phyloP scores from a whole-genome alignment of 2,888 invertebrate genomes.

The Physocephala rufipes region DNA sequence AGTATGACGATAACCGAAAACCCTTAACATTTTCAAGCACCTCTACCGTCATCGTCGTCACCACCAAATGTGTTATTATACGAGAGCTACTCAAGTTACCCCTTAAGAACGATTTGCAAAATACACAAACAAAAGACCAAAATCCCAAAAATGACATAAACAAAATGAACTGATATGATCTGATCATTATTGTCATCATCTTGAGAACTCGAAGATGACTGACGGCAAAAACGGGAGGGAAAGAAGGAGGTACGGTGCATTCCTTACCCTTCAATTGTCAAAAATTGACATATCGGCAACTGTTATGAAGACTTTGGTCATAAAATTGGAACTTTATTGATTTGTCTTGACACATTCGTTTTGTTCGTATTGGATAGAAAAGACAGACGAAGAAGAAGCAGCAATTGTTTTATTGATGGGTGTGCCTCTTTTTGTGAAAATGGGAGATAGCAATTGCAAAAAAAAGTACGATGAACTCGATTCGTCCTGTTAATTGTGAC shows the following conservation, averaged over 20 bases:
- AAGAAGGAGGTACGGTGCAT: too few relatives aligned
- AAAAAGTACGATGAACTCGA: too few relatives aligned
- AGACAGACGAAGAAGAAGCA: constrained; percentile 33
- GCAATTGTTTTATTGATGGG: constrained; percentile 47
- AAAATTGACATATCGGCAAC: constrained; percentile 50
- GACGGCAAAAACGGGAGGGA: too few relatives aligned
- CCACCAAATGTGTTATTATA: too few relatives aligned
- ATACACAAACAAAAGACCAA: constrained; percentile 34
- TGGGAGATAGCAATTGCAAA: background rate
- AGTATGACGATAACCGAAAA: background rate
- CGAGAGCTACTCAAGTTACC: constrained; percentile 17
- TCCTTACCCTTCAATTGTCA: constrained; percentile 41
- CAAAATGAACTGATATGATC: constrained; percentile 42
- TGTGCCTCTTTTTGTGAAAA: constrained; percentile 36
- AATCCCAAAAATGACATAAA: constrained; percentile 55
- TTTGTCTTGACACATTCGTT: constrained; percentile 59
- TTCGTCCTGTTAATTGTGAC: constrained; percentile 24
- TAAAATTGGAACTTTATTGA: constrained; percentile 64
- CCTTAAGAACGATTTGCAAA: constrained; percentile 8
- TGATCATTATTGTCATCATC: constrained; percentile 54
- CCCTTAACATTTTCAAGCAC: background rate
- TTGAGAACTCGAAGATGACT: constrained; percentile 48
- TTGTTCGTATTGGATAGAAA: too few relatives aligned
- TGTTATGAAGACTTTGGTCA: constrained; percentile 45
- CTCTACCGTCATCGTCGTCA: background rate